Evolutionary conservation across 2,797 vertebrate species (phyloP).

Genomic region (Hybognathus amarus): DNA sequence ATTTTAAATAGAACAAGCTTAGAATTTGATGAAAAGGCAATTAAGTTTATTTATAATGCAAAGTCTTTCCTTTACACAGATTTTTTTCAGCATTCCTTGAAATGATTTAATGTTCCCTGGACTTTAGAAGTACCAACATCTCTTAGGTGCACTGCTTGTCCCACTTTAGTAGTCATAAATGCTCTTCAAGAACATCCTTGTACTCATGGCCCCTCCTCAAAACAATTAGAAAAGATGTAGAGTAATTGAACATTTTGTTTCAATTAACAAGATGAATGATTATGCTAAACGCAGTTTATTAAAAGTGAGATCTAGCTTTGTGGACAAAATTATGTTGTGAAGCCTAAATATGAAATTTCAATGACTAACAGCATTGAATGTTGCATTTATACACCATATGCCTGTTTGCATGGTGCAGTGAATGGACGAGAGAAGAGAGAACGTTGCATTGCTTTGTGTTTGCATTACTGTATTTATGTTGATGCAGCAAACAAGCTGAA

Average conservation of each 20-base stretch:
- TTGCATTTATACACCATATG: no score
- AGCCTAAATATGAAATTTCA: slow-evolving; percentile 15
- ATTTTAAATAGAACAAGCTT: not conserved
- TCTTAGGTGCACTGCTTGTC: slow-evolving; percentile 39
- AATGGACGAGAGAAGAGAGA: not conserved
- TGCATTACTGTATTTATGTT: slow-evolving; percentile 29
- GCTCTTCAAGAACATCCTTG: slow-evolving; percentile 49
- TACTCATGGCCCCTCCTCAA: slow-evolving; percentile 49
- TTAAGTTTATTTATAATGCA: not conserved
- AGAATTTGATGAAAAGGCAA: not conserved
- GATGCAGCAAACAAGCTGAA: slow-evolving; percentile 36
- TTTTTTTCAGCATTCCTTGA: slow-evolving; percentile 5
- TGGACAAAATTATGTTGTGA: slow-evolving; percentile 5
- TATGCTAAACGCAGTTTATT: slow-evolving; percentile 53
- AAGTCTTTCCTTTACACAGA: not conserved
- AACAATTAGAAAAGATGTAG: slow-evolving; percentile 56
- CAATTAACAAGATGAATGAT: slow-evolving; percentile 56
- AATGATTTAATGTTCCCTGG: slow-evolving; percentile 63
- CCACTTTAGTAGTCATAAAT: slow-evolving; percentile 54
- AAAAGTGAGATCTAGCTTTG: slow-evolving; percentile 36
- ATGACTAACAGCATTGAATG: not conserved
- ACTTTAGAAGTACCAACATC: slow-evolving; percentile 49
- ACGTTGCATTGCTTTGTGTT: not conserved
- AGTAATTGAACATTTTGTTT: slow-evolving; percentile 64
- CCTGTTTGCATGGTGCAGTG: not conserved